Percentiles rank a stretch among this genome's conserved stretches.
phyloP scores from a whole-genome alignment of 2,113 vertebrate species.

The Sphyrna mokarran region DNA sequence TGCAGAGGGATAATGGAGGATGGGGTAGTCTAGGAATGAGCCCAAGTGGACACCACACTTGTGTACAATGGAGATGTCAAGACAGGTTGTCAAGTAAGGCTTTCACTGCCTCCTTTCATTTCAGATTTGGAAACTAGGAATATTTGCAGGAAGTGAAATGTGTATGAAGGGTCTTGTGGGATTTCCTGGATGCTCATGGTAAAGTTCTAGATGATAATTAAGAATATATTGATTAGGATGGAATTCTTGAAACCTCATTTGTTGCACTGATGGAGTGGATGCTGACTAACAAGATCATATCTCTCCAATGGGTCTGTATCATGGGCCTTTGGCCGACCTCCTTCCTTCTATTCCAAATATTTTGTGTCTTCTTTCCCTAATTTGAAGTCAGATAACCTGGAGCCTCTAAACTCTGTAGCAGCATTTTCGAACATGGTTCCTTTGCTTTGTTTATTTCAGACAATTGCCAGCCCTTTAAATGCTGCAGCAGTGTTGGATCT shows the following conservation, averaged over 20 bases:
- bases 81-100: neutral
- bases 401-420: neutral
- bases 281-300: neutral
- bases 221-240: neutral
- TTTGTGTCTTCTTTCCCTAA: neutral
- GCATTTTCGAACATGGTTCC: neutral
- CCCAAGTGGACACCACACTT: neutral
- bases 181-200: neutral
- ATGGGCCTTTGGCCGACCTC: neutral
- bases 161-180: neutral
- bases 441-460: neutral
- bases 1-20: neutral
- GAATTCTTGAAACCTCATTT: neutral
- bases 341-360: neutral
- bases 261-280: neutral
- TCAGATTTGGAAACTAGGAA: neutral
- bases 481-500: neutral
- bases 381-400: neutral
- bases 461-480: neutral
- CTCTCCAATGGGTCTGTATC: neutral
- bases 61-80: neutral
- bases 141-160: neutral
- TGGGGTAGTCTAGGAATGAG: neutral
- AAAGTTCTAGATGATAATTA: neutral
- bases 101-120: neutral